Evolutionary conservation across 2,888 invertebrate species (phyloP).

Genomic region (Drosophila robusta): DNA sequence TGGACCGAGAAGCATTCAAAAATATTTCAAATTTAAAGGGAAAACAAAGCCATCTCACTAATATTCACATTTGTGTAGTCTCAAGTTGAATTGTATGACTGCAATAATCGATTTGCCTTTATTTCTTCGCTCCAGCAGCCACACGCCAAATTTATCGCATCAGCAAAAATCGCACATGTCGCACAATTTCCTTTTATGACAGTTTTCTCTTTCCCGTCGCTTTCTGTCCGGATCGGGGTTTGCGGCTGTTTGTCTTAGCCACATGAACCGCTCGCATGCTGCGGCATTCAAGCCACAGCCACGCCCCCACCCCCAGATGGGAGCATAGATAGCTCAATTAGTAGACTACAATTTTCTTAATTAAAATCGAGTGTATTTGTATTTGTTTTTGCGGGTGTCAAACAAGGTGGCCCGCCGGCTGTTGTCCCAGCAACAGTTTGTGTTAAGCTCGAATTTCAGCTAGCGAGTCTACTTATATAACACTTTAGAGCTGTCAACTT

Average conservation of each 20-base stretch:
- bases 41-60: too few species aligned
- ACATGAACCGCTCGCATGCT: not conserved
- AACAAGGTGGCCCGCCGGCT: not conserved
- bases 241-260: slow-evolving; percentile 23
- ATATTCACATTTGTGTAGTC: too few species aligned
- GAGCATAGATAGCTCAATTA: slow-evolving; percentile 11
- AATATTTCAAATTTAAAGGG: not conserved
- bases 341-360: slow-evolving; percentile 53
- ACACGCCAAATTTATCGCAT: slow-evolving; percentile 19
- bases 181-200: slow-evolving; percentile 27
- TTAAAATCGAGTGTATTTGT: slow-evolving; percentile 52
- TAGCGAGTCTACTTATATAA: not conserved
- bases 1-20: slow-evolving; percentile 26
- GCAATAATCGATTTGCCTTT: not conserved
- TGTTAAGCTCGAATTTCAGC: not conserved
- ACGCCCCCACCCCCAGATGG: not conserved
- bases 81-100: slow-evolving; percentile 12
- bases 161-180: slow-evolving; percentile 31
- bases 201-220: slow-evolving; percentile 5
- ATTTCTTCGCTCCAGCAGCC: not conserved
- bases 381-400: slow-evolving; percentile 5
- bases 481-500: not conserved
- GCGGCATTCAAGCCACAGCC: not conserved
- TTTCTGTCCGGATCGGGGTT: slow-evolving; percentile 2
- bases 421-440: not conserved